These are phyloP conservation scores for Hyposoter dolosus DNA, from an alignment of 2,888 invertebrate genomes.

Conservation along the genomic window DNA sequence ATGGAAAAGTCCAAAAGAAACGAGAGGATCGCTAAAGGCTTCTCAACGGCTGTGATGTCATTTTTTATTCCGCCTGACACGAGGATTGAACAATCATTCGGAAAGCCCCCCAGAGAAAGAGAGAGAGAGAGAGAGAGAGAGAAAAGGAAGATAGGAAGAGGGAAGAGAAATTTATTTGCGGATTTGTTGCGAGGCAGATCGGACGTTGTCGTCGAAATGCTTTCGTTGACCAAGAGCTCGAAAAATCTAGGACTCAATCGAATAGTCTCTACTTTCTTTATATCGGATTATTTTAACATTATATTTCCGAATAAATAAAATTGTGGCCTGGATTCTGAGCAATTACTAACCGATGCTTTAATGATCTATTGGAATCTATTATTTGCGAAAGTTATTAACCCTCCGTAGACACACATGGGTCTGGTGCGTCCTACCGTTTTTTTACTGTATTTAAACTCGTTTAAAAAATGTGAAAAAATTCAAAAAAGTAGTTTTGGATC, in stretches of 20 bases:
- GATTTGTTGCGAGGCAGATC: slow-evolving; percentile 65
- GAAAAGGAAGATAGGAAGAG: slow-evolving; percentile 44
- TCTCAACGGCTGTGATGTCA: slow-evolving; percentile 64
- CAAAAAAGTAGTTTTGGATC: no score
- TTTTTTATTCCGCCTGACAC: slow-evolving; percentile 73
- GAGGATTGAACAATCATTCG: slow-evolving; percentile 42
- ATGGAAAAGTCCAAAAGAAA: slow-evolving; percentile 9
- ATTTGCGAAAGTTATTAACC: no score
- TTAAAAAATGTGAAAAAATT: no score
- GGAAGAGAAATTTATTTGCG: slow-evolving; percentile 76
- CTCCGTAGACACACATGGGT: no score
- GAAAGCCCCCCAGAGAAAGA: slow-evolving; percentile 43
- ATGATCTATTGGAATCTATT: no score
- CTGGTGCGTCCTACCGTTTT: no score
- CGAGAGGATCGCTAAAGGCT: slow-evolving; percentile 49
- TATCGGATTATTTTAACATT: no score
- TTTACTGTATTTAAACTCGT: no score
- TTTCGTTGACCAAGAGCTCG: neutral
- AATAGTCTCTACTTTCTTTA: neutral
- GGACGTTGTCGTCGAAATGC: neutral
- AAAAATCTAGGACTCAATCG: neutral
- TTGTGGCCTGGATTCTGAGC: no score
- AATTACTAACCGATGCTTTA: no score
- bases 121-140: no score
- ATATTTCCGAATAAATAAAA: no score